These are phyloP conservation scores for Pollachius pollachius DNA, from an alignment of 2,113 vertebrate genomes.

Conservation along the genomic window DNA sequence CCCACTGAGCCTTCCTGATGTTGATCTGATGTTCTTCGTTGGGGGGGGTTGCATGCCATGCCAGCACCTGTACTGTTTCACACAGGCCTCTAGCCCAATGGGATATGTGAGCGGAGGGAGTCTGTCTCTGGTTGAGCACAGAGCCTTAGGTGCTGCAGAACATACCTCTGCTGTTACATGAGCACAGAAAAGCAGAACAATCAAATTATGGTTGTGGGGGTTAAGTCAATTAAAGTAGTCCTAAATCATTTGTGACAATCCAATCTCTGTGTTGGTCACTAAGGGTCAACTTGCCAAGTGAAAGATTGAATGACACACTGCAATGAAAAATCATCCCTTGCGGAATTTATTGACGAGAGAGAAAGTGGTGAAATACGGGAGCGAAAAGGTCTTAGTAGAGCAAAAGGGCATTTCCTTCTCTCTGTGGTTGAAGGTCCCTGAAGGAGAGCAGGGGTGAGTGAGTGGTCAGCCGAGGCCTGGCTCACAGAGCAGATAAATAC, in stretches of 20 bases:
- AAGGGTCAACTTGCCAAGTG: background rate
- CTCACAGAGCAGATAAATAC: slow-evolving; percentile 59
- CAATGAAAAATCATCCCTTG: background rate
- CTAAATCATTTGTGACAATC: background rate
- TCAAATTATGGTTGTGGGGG: background rate
- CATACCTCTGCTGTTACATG: background rate
- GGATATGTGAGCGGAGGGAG: background rate
- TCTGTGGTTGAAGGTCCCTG: background rate
- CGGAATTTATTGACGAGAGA: background rate
- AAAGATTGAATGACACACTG: background rate
- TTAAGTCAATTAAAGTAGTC: background rate
- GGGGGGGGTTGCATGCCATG: slow-evolving; percentile 50
- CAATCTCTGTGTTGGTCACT: background rate
- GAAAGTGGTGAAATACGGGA: background rate
- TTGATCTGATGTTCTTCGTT: slow-evolving; percentile 46
- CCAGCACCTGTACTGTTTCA: slow-evolving; percentile 53
- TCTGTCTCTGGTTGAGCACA: background rate
- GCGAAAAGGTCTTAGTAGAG: too few species aligned
- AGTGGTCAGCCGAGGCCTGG: slow-evolving; percentile 48
- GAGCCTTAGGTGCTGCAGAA: background rate
- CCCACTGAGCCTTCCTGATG: slow-evolving; percentile 28
- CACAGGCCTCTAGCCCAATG: slow-evolving; percentile 4
- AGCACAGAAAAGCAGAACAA: background rate
- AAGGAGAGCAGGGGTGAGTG: background rate
- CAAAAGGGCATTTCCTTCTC: background rate